Conservation (phyloP, 2,113 vertebrate species). For the Grus americana region DNA sequence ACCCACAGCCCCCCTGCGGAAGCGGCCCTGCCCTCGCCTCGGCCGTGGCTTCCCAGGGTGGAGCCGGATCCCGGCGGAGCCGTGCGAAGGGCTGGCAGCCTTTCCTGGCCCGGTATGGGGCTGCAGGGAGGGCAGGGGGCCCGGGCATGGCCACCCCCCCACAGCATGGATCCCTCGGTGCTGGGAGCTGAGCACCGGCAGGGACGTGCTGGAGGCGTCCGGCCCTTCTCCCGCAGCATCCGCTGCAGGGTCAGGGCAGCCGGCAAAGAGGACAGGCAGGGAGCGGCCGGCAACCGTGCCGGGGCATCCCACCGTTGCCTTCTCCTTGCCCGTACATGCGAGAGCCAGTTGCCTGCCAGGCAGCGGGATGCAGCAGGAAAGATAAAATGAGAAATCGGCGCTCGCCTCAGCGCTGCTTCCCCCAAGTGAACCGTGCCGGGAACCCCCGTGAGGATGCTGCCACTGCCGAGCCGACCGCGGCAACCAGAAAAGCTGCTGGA, state of each 20-base stretch:
- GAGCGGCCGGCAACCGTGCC: background rate
- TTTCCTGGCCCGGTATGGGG: background rate
- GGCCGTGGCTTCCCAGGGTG: background rate
- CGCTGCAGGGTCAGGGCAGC: background rate
- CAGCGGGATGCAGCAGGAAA: background rate
- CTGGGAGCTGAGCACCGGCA: background rate
- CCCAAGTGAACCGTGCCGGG: rapidly evolving
- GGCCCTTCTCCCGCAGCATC: background rate
- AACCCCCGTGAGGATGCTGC: background rate
- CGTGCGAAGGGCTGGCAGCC: background rate
- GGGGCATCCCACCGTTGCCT: background rate
- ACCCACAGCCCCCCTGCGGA: background rate
- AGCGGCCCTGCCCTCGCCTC: background rate
- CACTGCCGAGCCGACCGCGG: background rate
- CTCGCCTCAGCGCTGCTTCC: background rate
- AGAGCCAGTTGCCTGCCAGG: background rate
- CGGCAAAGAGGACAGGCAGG: too few species aligned
- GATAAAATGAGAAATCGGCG: background rate
- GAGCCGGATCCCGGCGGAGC: background rate
- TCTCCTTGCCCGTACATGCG: background rate
- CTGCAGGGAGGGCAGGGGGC: background rate
- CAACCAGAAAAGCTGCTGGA: background rate
- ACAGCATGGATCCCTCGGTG: background rate
- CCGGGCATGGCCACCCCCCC: background rate
- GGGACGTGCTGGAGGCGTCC: too few species aligned